Evolutionary conservation across 2,797 vertebrate genomes (phyloP).

Genomic region (Caiman crocodilus): DNA sequence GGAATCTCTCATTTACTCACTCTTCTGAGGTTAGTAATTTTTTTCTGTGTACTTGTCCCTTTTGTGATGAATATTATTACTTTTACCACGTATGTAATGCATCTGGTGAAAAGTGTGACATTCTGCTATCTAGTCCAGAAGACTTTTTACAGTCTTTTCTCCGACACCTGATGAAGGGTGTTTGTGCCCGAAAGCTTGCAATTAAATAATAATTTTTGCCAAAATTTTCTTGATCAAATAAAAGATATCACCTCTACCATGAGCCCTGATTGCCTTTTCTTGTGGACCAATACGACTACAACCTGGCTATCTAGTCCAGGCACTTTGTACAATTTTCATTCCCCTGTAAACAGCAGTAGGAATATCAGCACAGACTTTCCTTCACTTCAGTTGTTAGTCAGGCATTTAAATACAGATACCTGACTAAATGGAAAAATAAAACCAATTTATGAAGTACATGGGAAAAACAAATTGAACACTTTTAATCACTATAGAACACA

Average conservation of each 20-base stretch:
- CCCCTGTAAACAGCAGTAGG: neutral
- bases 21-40: constrained; percentile 8
- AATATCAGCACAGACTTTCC: neutral
- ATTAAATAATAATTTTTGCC: too few relatives aligned
- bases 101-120: constrained; percentile 32
- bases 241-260: too few relatives aligned
- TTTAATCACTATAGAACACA: constrained; percentile 1
- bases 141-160: too few relatives aligned
- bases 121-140: neutral
- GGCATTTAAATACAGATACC: neutral
- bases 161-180: too few relatives aligned
- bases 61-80: neutral
- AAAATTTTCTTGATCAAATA: too few relatives aligned
- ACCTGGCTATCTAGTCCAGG: neutral
- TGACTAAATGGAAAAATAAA: neutral
- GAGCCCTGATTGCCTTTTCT: too few relatives aligned
- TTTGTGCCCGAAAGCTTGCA: too few relatives aligned
- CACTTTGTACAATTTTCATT: constrained; percentile 5
- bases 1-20: constrained; percentile 39
- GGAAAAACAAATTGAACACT: neutral
- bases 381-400: neutral
- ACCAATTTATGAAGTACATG: neutral
- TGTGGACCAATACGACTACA: too few relatives aligned
- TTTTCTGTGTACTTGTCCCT: neutral
- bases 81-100: neutral